Percentiles rank a stretch among this genome's conserved stretches.
Conservation (phyloP, 2,113 vertebrate genomes). For the Canis aureus region DNA sequence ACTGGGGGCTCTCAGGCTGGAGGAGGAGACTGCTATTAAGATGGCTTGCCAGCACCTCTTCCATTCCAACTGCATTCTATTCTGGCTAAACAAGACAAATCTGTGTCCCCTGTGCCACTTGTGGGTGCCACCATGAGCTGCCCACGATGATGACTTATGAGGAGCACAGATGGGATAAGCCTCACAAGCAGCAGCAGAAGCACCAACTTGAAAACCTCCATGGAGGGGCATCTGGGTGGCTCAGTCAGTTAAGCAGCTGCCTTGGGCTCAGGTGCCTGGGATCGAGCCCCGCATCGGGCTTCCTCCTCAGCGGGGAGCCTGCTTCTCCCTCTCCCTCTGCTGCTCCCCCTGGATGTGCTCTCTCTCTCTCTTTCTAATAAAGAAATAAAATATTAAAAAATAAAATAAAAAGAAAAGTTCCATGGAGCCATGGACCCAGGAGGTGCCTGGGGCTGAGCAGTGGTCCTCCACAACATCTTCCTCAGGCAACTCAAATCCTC, state of each 20-base stretch:
- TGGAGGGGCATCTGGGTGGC: conserved; percentile 65
- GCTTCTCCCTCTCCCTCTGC: no score
- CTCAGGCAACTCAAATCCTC: conserved; percentile 20
- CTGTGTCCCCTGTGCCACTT: conserved; percentile 90
- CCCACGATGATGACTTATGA: conserved; percentile 95
- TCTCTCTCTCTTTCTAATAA: no score
- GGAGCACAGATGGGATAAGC: conserved; percentile 93
- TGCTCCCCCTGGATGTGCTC: no score
- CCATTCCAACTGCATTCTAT: conserved; percentile 93
- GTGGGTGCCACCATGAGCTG: conserved; percentile 90
- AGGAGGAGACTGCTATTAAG: conserved; percentile 90
- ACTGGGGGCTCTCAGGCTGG: conserved; percentile 92
- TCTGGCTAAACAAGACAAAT: conserved; percentile 95
- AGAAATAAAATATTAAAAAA: no score
- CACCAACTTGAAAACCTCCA: conserved; percentile 92
- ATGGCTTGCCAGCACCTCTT: conserved; percentile 95
- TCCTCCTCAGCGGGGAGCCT: no score
- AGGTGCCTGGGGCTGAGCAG: neutral
- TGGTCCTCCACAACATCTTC: neutral
- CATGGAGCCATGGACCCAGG: conserved; percentile 95
- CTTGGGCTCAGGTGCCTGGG: no score
- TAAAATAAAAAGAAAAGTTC: conserved; percentile 85
- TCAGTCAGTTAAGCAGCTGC: no score
- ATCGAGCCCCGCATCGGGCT: no score
- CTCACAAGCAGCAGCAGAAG: conserved; percentile 90